A percentile compares a stretch with the other conserved stretches of the same genome.
Conservation (phyloP, 2,797 vertebrate species). For the Vespertilio murinus region DNA sequence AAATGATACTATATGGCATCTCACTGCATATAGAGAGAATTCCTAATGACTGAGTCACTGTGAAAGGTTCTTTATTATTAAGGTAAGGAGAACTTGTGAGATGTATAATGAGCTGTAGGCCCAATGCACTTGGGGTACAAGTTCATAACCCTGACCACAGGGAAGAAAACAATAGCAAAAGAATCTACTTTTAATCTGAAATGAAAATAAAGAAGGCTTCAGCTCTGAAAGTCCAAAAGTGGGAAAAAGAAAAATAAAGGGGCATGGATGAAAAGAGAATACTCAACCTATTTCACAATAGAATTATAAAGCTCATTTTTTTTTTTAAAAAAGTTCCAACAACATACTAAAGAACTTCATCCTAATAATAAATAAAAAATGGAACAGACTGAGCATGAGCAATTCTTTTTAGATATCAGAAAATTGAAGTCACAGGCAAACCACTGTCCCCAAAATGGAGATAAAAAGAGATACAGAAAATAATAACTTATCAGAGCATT, state of each 20-base stretch:
- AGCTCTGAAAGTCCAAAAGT: neutral
- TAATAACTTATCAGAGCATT: neutral
- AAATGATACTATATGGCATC: neutral
- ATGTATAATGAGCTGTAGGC: constrained; percentile 72
- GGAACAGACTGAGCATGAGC: neutral
- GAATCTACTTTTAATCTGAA: constrained; percentile 59
- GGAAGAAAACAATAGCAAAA: constrained; percentile 43
- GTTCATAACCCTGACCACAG: constrained; percentile 63
- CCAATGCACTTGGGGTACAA: constrained; percentile 41
- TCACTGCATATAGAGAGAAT: constrained; percentile 54
- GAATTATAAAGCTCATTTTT: constrained; percentile 1
- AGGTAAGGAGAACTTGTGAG: constrained; percentile 61
- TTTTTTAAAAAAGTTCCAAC: neutral
- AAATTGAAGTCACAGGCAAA: neutral
- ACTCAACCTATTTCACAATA: neutral
- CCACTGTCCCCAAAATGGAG: neutral
- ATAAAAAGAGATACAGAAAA: neutral
- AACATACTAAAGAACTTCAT: neutral
- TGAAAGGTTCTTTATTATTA: constrained; percentile 44
- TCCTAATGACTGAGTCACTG: constrained; percentile 43
- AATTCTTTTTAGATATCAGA: neutral
- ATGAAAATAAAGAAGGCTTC: neutral
- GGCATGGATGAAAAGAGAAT: neutral
- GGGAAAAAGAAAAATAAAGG: neutral
- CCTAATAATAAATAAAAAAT: neutral